Base-by-base conservation (phyloP, 2,113 vertebrate species). In the Pampusana beccarii region DNA sequence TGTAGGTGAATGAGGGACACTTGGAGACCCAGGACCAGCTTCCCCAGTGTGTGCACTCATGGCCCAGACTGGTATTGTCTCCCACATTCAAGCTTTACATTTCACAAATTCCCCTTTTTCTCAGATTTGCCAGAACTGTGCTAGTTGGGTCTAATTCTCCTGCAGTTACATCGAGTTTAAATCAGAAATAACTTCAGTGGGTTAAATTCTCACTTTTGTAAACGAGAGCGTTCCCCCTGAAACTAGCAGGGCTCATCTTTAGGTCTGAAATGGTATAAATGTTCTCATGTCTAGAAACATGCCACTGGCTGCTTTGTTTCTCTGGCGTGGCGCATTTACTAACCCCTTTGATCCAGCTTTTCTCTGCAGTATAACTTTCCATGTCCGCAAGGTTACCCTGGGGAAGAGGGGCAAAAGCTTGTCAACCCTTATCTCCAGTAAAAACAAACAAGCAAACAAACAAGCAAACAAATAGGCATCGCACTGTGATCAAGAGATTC, bases 31-130 rank as follows among this genome's bases (percentile, higher is more conserved):
- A 34, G 69, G 66, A 29, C 16, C 58, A 34, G 25, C 36, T 72
- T 66, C 53, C 24, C 48, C 54, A n/a, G 24, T 69, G 48, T 74
- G 33, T 0, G 0, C 42, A 8, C 46, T 74, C 58, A 54, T 0
- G 3, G 36, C 36, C 21, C 50, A 53, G 64, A 19, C 3, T 36
- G 19, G 11, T 58, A 8, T 13, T 46, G 62, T 25, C n/a, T 73
- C 62, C 84, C 70, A 44, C 40, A 36, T 74, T 96, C 20, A 38
- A 79, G 38, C 42, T 53, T 60, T 66, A 54, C 28, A 82, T 75
- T 36, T 57, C 38, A 44, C 8, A 57, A 33, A 28, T 34, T 82
- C 23, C 34, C 26, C 48, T 53, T 64, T 75, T 48, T 24, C 61
- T 81, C 69, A 79, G 42, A 31, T 28, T 70, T 74, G 25, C 16